Conservation (phyloP, 1,140 invertebrate genomes). For the Cyclina sinensis region DNA sequence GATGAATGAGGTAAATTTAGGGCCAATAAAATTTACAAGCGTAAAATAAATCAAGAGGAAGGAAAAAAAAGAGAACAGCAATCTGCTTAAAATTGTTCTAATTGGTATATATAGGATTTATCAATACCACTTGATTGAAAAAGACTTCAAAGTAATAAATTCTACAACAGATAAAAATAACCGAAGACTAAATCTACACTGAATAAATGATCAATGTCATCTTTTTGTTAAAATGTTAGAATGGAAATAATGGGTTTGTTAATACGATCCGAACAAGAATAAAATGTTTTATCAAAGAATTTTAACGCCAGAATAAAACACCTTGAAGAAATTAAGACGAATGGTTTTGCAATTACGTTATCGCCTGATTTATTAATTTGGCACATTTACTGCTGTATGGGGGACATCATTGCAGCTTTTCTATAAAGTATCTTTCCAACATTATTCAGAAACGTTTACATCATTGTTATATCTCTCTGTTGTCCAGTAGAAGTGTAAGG, state of each 20-base stretch:
- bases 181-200: not conserved
- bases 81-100: too few relatives aligned
- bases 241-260: not conserved
- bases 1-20: too few relatives aligned
- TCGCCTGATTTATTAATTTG: slow-evolving; percentile 4
- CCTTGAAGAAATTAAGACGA: not conserved
- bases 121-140: not conserved
- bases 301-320: not conserved
- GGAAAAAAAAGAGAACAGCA: too few relatives aligned
- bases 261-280: not conserved
- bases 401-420: too few relatives aligned
- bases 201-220: slow-evolving; percentile 18
- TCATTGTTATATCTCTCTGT: too few relatives aligned
- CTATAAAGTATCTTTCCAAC: too few relatives aligned
- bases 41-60: too few relatives aligned
- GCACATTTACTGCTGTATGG: too few relatives aligned
- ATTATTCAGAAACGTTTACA: too few relatives aligned
- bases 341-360: slow-evolving; percentile 1
- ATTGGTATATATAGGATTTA: not conserved
- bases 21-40: too few relatives aligned
- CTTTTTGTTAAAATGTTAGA: not conserved
- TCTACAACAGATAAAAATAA: not conserved
- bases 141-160: not conserved
- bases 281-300: not conserved
- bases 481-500: too few relatives aligned